Evolutionary conservation across 2,888 invertebrate species (phyloP).

Genomic region (Hirtodrosophila histrioides): DNA sequence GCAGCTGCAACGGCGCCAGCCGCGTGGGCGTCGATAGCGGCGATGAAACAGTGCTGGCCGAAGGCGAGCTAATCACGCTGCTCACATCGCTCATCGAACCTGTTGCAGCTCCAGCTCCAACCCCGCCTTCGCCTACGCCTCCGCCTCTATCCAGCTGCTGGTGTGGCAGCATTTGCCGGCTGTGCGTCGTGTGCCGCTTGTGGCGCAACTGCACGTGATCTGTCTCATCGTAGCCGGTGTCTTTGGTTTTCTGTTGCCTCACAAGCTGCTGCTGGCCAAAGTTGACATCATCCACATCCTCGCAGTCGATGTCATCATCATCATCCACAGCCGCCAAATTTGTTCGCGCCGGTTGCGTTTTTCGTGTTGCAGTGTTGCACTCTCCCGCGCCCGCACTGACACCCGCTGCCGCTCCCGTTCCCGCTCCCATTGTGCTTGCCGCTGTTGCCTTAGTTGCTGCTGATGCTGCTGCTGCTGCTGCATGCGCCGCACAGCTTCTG

Average conservation of each 20-base stretch:
- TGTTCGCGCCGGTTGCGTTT: slow-evolving; percentile 63
- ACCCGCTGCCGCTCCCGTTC: slow-evolving; percentile 16
- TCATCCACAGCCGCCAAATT: slow-evolving; percentile 70
- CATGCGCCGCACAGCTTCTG: slow-evolving; percentile 61
- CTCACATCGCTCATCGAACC: slow-evolving; percentile 80
- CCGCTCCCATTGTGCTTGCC: slow-evolving; percentile 16
- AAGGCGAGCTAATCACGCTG: slow-evolving; percentile 81
- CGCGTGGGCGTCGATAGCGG: slow-evolving; percentile 82
- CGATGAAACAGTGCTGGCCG: slow-evolving; percentile 81
- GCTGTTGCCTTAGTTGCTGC: slow-evolving; percentile 13
- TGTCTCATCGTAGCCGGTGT: slow-evolving; percentile 71
- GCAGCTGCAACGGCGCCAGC: slow-evolving; percentile 70
- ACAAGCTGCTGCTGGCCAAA: slow-evolving; percentile 55
- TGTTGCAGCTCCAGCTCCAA: slow-evolving; percentile 22
- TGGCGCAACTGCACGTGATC: slow-evolving; percentile 81
- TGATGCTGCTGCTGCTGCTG: slow-evolving; percentile 19
- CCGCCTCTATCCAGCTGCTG: slow-evolving; percentile 58
- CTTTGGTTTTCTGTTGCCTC: slow-evolving; percentile 56
- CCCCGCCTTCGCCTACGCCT: slow-evolving; percentile 27
- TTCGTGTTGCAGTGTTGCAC: slow-evolving; percentile 33
- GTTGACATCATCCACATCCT: slow-evolving; percentile 66
- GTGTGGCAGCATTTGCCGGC: slow-evolving; percentile 54
- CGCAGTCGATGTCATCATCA: slow-evolving; percentile 68
- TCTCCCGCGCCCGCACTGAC: slow-evolving; percentile 1
- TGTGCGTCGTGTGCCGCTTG: slow-evolving; percentile 54